phyloP scores from a whole-genome alignment of 2,888 invertebrate genomes.

The Flexamia atlantica region DNA sequence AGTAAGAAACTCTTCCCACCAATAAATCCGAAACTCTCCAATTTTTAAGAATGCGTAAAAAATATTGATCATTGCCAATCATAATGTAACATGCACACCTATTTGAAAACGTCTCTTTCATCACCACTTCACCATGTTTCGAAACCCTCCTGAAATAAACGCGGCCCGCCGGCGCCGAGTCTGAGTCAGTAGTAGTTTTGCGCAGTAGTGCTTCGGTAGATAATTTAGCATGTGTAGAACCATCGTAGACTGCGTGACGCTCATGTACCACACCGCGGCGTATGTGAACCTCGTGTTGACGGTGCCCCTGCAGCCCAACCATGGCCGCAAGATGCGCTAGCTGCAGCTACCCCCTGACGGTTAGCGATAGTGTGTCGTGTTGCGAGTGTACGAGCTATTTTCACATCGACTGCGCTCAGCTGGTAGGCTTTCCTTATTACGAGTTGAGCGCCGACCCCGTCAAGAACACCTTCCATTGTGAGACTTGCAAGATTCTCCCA shows the following conservation, averaged over 20 bases:
- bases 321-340: conserved; percentile 46
- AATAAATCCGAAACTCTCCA: too few species aligned
- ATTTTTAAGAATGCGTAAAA: too few species aligned
- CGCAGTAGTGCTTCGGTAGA: conserved; percentile 39
- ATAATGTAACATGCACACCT: too few species aligned
- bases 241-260: conserved; percentile 9
- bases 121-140: background rate
- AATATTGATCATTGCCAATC: too few species aligned
- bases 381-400: conserved; percentile 44
- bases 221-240: conserved; percentile 41
- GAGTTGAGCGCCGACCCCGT: conserved; percentile 29
- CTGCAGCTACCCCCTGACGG: conserved; percentile 24
- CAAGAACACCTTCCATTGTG: conserved; percentile 40
- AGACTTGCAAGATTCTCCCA: conserved; percentile 25
- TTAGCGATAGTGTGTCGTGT: conserved; percentile 23
- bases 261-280: conserved; percentile 50
- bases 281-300: conserved; percentile 23
- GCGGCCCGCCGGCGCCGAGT: background rate
- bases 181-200: conserved; percentile 46
- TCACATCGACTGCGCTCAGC: conserved; percentile 52
- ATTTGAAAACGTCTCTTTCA: background rate
- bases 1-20: too few species aligned
- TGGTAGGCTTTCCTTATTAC: conserved; percentile 46
- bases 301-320: background rate
- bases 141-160: conserved; percentile 13